These are phyloP conservation scores for Cichlasoma orientale DNA, from an alignment of 2,797 vertebrate genomes.

Conservation along the genomic window DNA sequence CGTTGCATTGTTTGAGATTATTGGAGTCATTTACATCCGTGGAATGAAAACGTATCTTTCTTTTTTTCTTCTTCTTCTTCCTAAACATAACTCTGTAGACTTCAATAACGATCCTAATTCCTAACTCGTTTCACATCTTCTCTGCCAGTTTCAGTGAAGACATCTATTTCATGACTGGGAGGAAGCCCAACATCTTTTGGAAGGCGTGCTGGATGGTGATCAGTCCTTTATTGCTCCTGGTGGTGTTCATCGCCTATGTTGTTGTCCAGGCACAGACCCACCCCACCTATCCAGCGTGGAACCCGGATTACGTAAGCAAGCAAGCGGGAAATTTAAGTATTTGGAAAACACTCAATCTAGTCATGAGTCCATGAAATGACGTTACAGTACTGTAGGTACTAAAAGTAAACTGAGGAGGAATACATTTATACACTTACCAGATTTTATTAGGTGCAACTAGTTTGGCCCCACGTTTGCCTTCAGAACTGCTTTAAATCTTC, in stretches of 20 bases:
- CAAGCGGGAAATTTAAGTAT: background rate
- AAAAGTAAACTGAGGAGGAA: too few relatives aligned
- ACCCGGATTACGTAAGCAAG: slow-evolving; percentile 85
- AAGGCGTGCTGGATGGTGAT: slow-evolving; percentile 85
- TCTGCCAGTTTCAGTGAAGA: slow-evolving; percentile 87
- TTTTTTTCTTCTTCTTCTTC: background rate
- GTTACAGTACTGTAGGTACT: too few relatives aligned
- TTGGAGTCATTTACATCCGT: slow-evolving; percentile 78
- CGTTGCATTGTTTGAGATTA: slow-evolving; percentile 87
- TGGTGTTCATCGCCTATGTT: slow-evolving; percentile 83
- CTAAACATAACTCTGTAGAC: background rate
- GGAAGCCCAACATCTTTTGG: slow-evolving; percentile 86
- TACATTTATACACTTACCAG: too few relatives aligned
- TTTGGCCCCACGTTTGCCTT: background rate
- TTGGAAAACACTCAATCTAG: background rate
- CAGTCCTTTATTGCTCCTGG: slow-evolving; percentile 86
- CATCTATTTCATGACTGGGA: slow-evolving; percentile 88
- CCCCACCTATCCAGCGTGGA: slow-evolving; percentile 84
- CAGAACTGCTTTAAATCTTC: background rate
- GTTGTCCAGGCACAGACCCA: slow-evolving; percentile 72
- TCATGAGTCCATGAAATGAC: background rate
- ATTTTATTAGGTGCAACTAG: background rate
- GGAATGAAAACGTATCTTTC: slow-evolving; percentile 86
- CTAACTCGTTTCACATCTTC: background rate
- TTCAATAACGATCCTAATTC: background rate